Evolutionary conservation across 64 coral and sea anemone species (phyloP), one percentile per base, ranked within the genome.

Genomic region (Stichodactyla mertensii): DNA sequence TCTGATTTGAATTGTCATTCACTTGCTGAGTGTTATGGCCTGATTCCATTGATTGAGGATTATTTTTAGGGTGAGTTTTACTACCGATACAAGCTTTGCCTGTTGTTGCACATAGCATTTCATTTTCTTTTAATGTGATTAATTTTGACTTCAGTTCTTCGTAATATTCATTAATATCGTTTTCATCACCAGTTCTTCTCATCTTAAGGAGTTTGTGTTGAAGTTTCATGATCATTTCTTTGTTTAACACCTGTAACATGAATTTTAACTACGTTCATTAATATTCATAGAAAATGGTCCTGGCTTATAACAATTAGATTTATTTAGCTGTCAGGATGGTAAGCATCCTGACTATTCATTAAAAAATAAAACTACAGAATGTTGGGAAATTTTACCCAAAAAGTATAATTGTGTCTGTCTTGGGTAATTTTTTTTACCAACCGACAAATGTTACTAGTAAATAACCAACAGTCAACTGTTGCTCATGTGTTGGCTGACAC

Each of bases 211-310:
- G 24, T 74, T 74, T 74, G 27, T 31, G n/a, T 74, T 74, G 69
- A n/a, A 81, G 78, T 54, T 55, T 81, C 53, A 55, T 31, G 8
- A 55, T 52, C 78, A 81, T 81, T 81, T 81, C 78, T 81, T 81
- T 81, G 78, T 51, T 55, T 16, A 81, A 53, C 15, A 79, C 28
- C 77, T 79, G 24, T 16, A 71, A 71, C 7, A 71, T 9, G 9
- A 58, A 58, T 58, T 58, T 15, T 11, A 58, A 9, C 56, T 58
- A 13, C 55, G 2, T 7, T 57, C 55, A 58, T 11, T 58, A 58
- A 58, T 58, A 58, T 11, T 58, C 56, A 58, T 58, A 58, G 14
- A 5, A 11, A 58, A 11, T 58, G 9, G 8, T 58, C n/a, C n/a
- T n/a, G 56, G 8, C 14, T 58, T 58, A 11, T 14, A 4, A 7